Evolutionary conservation across 2,888 invertebrate species (phyloP).

Genomic region (Caenorhabditis sp.): DNA sequence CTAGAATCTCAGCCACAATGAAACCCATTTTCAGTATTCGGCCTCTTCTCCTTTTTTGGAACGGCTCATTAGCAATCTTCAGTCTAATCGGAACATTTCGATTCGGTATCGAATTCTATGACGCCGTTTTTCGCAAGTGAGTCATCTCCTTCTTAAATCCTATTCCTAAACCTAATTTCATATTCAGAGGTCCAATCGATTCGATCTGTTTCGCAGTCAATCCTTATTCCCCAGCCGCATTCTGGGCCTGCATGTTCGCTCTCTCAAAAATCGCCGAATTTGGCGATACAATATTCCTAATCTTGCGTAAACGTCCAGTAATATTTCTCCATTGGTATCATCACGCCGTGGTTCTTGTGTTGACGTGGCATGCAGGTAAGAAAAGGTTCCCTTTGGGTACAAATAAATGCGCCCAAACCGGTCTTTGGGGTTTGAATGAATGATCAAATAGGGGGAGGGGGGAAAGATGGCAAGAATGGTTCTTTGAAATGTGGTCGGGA

Average conservation of each 20-base stretch:
- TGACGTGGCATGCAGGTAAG: constrained; percentile 79
- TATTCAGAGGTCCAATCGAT: constrained; percentile 57
- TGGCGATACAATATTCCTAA: constrained; percentile 88
- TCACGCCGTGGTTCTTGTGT: constrained; percentile 90
- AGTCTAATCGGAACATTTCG: constrained; percentile 69
- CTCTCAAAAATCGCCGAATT: constrained; percentile 66
- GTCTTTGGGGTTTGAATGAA: no score
- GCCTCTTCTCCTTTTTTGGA: constrained; percentile 72
- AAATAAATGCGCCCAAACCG: no score
- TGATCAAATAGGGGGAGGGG: no score
- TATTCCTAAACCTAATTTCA: no score
- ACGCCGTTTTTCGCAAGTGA: constrained; percentile 44
- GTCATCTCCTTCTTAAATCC: neutral
- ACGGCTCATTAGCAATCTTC: constrained; percentile 72
- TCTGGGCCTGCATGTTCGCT: constrained; percentile 70
- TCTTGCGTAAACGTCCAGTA: constrained; percentile 81
- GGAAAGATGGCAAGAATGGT: no score
- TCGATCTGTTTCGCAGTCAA: constrained; percentile 59
- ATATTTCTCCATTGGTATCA: constrained; percentile 84
- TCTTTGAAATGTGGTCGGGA: no score
- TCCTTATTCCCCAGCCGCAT: constrained; percentile 64
- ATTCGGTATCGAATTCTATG: constrained; percentile 55
- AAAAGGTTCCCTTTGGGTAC: no score
- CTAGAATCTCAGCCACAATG: no score
- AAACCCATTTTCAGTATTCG: constrained; percentile 48